Evolutionary conservation across 2,797 vertebrate genomes (phyloP), one percentile per base, ranked within the genome.

Genomic region (Chiroxiphia lanceolata): DNA sequence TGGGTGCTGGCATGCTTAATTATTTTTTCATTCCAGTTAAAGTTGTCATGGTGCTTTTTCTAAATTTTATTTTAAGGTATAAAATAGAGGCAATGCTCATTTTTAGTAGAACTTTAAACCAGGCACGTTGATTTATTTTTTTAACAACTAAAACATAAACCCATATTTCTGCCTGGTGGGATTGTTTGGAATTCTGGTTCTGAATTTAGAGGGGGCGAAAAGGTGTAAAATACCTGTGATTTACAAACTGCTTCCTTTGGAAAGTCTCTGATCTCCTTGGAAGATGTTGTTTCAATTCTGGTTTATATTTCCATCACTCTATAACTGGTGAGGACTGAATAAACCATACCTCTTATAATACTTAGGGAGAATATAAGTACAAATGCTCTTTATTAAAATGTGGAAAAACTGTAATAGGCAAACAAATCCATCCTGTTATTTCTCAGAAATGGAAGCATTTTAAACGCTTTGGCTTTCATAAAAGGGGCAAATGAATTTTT

Each of bases 301-400:
- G 17, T 91, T 91, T 93, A 16, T 74, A 45, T 78, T 95, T 95
- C 84, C 57, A 10, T 85, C 60, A 33, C 78, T 80, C 5, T 65
- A 14, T 77, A 84, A 90, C 31, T 59, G 45, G 51, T 47, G 33
- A 89, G 81, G 57, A 77, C 27, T 65, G 77, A 80, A 85, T 83
- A 90, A 94, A 68, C 57, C 40, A 13, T 47, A 57, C 40, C 45
- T 93, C 83, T 67, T 76, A 51, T 81, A 56, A 51, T 63, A 40
- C 80, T 93, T 78, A 16, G 51, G 27, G 75, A 91, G 65, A 88
- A 33, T 48, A 21, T 27, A 93, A 87, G 61, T 76, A 86, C 48
- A 92, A 94, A 83, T 86, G 54, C 48, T 76, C 70, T 79, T 88
- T 94, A 86, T 94, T 94, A 90, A 94, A 88, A 79, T 31, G 75